Percentiles rank a stretch among this genome's conserved stretches.
Evolutionary conservation across 2,797 vertebrate species (phyloP).

Genomic region (Bovichtus diacanthus): DNA sequence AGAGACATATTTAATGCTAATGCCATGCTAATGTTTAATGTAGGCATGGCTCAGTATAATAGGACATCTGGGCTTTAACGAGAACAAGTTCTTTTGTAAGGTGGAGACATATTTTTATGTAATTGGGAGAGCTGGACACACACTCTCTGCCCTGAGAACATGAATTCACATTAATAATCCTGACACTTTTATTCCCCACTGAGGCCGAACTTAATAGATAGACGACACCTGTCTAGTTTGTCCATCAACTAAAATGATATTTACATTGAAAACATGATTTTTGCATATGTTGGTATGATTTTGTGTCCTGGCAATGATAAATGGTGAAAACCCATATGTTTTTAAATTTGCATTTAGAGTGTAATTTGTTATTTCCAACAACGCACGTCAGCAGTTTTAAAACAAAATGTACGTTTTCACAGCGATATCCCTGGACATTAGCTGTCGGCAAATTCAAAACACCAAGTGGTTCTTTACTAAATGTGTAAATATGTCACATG

Average conservation of each 20-base stretch:
- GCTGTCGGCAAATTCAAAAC: not conserved
- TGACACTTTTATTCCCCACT: not conserved
- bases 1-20: not conserved
- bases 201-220: not conserved
- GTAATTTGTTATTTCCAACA: not conserved
- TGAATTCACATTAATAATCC: not conserved
- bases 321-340: not conserved
- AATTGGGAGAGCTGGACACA: slow-evolving; percentile 12
- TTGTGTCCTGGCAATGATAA: not conserved
- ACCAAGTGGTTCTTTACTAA: not conserved
- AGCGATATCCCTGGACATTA: not conserved
- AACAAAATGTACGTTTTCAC: not conserved
- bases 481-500: not conserved
- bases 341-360: slow-evolving; percentile 13
- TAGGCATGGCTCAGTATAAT: not conserved
- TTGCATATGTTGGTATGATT: not conserved
- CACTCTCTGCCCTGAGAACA: too few species aligned
- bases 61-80: slow-evolving; percentile 13
- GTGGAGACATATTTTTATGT: slow-evolving; percentile 4
- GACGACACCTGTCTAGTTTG: not conserved
- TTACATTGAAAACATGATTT: not conserved
- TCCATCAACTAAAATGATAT: not conserved
- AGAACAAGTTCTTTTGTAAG: not conserved
- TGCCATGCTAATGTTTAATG: not conserved
- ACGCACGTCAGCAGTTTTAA: not conserved